Evolutionary conservation across 2,888 invertebrate species (phyloP).

Genomic region (Drosophila siamana): DNA sequence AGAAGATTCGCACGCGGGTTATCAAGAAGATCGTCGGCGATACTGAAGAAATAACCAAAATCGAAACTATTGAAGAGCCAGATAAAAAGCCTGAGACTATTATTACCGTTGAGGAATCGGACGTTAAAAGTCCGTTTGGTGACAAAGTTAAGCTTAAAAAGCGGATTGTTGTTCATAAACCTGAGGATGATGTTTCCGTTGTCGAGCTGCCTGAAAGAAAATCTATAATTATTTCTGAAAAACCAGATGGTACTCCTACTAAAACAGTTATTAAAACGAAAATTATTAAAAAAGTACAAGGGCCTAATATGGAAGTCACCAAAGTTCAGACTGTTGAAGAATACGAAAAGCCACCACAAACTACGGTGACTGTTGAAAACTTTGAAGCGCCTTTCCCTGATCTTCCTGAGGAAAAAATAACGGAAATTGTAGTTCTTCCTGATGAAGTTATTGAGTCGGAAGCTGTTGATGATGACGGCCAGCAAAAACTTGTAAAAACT

Average conservation of each 20-base stretch:
- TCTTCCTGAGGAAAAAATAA: conserved; percentile 68
- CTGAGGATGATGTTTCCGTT: conserved; percentile 76
- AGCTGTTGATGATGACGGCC: conserved; percentile 73
- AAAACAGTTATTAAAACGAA: conserved; percentile 85
- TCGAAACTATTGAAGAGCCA: conserved; percentile 68
- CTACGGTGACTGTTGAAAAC: conserved; percentile 67
- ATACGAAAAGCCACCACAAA: conserved; percentile 45
- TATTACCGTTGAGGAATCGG: conserved; percentile 63
- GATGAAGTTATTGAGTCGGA: conserved; percentile 78
- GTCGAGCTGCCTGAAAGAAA: conserved; percentile 83
- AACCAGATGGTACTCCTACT: conserved; percentile 83
- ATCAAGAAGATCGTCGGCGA: conserved; percentile 12
- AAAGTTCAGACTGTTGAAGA: conserved; percentile 50
- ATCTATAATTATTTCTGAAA: conserved; percentile 84
- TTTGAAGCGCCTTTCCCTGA: conserved; percentile 80
- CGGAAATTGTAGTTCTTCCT: conserved; percentile 80
- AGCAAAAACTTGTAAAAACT: conserved; percentile 79
- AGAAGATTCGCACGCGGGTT: conserved; percentile 14
- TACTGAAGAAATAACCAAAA: conserved; percentile 25
- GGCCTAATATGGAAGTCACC: conserved; percentile 77
- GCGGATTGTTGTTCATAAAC: conserved; percentile 71
- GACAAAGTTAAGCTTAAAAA: conserved; percentile 68
- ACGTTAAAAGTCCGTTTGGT: conserved; percentile 38
- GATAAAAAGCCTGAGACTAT: conserved; percentile 57
- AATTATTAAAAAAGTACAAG: conserved; percentile 86